Conservation (phyloP, 1,140 invertebrate species). For the Drosophila teissieri region DNA sequence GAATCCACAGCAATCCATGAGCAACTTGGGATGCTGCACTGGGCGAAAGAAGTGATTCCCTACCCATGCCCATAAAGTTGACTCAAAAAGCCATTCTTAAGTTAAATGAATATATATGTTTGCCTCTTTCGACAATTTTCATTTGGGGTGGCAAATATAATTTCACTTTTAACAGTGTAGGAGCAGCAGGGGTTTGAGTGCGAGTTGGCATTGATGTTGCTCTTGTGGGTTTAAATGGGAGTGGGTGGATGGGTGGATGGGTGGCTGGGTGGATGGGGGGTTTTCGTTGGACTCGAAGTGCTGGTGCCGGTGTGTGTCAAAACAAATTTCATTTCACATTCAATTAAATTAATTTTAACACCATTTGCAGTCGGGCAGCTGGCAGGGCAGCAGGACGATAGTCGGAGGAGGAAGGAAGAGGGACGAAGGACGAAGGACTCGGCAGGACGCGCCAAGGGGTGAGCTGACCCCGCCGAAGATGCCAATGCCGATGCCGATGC, state of each 20-base stretch:
- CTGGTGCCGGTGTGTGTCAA: conserved; percentile 66
- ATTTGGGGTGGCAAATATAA: too few species aligned
- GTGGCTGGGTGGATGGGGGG: neutral
- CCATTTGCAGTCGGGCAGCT: conserved; percentile 71
- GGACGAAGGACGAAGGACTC: conserved; percentile 8
- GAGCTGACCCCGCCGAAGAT: conserved; percentile 25
- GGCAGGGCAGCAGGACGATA: neutral
- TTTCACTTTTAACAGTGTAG: conserved; percentile 1
- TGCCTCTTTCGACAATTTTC: too few species aligned
- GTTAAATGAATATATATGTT: neutral
- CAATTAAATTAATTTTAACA: conserved; percentile 84
- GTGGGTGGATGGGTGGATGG: neutral
- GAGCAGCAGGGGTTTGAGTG: neutral
- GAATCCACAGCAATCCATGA: conserved; percentile 61
- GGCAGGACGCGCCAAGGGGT: conserved; percentile 21
- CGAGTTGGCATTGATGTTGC: conserved; percentile 27
- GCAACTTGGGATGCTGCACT: conserved; percentile 6
- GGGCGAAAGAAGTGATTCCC: neutral
- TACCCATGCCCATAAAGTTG: too few species aligned
- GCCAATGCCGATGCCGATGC: conserved; percentile 58
- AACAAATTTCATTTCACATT: conserved; percentile 84
- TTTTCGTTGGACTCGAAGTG: conserved; percentile 6
- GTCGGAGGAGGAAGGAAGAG: neutral
- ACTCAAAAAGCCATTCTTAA: neutral
- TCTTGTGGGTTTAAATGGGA: conserved; percentile 27